Percentiles rank a stretch among this genome's conserved stretches.
phyloP scores from a whole-genome alignment of 2,113 vertebrate species.

The Eclectus roratus region DNA sequence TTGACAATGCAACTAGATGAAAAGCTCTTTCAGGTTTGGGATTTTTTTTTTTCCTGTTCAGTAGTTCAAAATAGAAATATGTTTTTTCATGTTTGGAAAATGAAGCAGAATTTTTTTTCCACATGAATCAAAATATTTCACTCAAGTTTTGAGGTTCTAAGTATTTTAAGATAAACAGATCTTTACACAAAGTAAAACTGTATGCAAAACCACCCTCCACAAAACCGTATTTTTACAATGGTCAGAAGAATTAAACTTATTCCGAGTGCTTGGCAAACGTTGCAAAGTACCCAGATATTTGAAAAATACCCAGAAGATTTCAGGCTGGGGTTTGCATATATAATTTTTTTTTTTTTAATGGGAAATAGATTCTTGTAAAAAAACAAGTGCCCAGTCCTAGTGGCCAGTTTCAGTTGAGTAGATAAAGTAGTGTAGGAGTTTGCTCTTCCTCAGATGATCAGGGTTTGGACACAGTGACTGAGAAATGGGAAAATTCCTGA shows the following conservation, averaged over 20 bases:
- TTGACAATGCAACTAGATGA: slow-evolving; percentile 10
- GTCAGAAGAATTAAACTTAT: neutral
- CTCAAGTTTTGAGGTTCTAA: neutral
- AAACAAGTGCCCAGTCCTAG: neutral
- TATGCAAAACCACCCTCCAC: neutral
- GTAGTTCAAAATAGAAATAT: slow-evolving; percentile 1
- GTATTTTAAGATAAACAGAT: neutral
- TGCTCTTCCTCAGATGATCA: neutral
- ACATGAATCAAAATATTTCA: neutral
- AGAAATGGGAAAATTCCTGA: neutral
- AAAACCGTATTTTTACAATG: neutral
- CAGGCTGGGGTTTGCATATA: fast-evolving
- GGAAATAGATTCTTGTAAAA: neutral
- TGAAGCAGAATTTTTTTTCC: neutral
- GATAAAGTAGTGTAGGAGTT: neutral
- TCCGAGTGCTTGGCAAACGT: neutral
- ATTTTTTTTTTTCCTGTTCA: neutral
- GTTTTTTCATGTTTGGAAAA: neutral
- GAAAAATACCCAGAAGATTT: neutral
- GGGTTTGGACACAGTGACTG: neutral
- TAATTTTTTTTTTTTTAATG: neutral
- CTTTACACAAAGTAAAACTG: neutral
- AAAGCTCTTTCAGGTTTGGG: neutral
- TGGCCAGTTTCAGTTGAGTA: neutral
- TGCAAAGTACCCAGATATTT: neutral